phyloP scores from a whole-genome alignment of 2,797 vertebrate genomes.

The Molossus molossus region DNA sequence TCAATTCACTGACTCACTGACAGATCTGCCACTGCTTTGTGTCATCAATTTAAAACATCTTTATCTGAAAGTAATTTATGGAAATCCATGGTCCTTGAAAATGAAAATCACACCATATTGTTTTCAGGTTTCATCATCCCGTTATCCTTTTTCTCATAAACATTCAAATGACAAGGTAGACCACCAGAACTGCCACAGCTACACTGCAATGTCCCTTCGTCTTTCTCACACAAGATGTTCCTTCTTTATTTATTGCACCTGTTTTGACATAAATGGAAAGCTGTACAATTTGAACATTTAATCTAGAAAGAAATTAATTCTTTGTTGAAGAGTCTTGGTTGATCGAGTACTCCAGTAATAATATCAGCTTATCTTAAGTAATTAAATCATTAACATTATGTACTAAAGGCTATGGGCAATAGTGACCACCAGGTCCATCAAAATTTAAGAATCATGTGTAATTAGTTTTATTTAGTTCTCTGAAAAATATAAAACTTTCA shows the following conservation, averaged over 20 bases:
- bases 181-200: background rate
- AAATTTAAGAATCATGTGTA: background rate
- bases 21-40: slow-evolving; percentile 28
- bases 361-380: background rate
- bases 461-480: slow-evolving; percentile 30
- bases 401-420: background rate
- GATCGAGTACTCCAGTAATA: background rate
- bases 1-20: slow-evolving; percentile 65
- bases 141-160: slow-evolving; percentile 5
- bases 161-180: background rate
- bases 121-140: slow-evolving; percentile 30
- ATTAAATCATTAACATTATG: background rate
- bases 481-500: slow-evolving; percentile 41
- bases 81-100: slow-evolving; percentile 51
- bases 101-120: background rate
- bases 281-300: background rate
- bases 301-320: slow-evolving; percentile 37
- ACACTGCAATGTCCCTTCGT: background rate
- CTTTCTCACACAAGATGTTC: background rate
- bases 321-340: background rate
- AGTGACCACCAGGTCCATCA: background rate
- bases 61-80: slow-evolving; percentile 65
- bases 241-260: slow-evolving; percentile 20
- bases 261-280: slow-evolving; percentile 5
- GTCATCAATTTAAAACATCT: slow-evolving; percentile 64